phyloP scores from a whole-genome alignment of 1,140 invertebrate genomes.

The Pomacea maculata region DNA sequence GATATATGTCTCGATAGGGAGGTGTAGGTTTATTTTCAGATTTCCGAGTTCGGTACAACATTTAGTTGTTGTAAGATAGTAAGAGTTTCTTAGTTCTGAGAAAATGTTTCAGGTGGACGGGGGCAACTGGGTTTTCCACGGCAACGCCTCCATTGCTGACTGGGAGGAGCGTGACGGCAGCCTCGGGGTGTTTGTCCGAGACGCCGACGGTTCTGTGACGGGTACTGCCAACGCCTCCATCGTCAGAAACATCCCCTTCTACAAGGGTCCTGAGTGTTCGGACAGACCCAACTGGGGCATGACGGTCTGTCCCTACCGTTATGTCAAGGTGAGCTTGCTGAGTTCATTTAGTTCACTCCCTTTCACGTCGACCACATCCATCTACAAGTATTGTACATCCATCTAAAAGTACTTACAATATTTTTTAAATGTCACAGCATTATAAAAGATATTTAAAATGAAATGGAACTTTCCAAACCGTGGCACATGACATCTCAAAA shows the following conservation, averaged over 20 bases:
- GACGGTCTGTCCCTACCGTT: constrained; percentile 24
- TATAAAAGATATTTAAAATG: neutral
- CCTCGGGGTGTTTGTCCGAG: constrained; percentile 5
- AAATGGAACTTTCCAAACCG: neutral
- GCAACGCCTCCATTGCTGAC: constrained; percentile 7
- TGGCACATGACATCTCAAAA: neutral
- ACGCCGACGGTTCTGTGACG: constrained; percentile 22
- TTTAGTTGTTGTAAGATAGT: too few relatives aligned
- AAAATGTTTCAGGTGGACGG: neutral
- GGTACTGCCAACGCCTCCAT: constrained; percentile 14
- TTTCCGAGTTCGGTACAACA: too few relatives aligned
- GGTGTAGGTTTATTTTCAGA: neutral
- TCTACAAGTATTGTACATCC: neutral
- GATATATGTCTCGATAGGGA: neutral
- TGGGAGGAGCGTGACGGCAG: constrained; percentile 23
- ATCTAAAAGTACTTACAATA: neutral
- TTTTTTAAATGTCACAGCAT: neutral
- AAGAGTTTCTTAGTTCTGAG: too few relatives aligned
- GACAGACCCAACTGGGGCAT: constrained; percentile 16
- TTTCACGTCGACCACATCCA: neutral
- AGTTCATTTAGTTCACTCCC: neutral
- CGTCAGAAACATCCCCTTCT: constrained; percentile 16
- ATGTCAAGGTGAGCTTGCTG: constrained; percentile 21
- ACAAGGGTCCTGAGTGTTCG: constrained; percentile 14
- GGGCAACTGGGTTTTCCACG: constrained; percentile 16